phyloP scores from a whole-genome alignment of 2,113 vertebrate species.

The Oreochromis spilurus region DNA sequence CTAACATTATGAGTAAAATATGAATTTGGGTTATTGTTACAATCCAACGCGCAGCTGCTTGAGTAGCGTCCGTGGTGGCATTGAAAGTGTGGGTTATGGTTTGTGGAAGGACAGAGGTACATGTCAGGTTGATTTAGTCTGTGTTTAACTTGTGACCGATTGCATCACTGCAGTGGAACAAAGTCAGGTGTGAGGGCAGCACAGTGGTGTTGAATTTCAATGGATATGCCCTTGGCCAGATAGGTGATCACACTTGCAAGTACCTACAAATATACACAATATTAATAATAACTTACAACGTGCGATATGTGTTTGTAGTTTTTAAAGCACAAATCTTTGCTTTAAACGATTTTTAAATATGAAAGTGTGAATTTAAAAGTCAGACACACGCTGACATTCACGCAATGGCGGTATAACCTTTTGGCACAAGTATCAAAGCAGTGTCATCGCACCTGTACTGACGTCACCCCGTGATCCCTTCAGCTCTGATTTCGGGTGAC shows the following conservation, averaged over 20 bases:
- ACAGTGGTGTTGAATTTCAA: conserved; percentile 62
- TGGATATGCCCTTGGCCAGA: conserved; percentile 62
- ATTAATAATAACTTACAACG: not conserved
- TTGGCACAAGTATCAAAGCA: conserved; percentile 24
- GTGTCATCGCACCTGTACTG: conserved; percentile 58
- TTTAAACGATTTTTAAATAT: not conserved
- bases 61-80: not conserved
- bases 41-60: not conserved
- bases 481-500: conserved; percentile 53
- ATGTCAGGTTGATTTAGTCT: conserved; percentile 15
- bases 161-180: conserved; percentile 66
- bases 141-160: conserved; percentile 56
- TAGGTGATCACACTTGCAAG: conserved; percentile 38
- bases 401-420: not conserved
- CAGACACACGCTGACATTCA: not conserved
- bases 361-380: not conserved
- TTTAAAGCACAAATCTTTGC: not conserved
- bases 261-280: not conserved
- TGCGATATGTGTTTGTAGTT: not conserved
- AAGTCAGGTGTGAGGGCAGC: conserved; percentile 57
- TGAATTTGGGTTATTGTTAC: not conserved
- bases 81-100: not conserved
- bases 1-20: not conserved
- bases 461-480: conserved; percentile 51
- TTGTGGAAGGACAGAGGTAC: not conserved